Evolutionary conservation across 2,113 vertebrate genomes (phyloP), one percentile per base, ranked within the genome.

Genomic region (Cyphomyrus discorhynchus): DNA sequence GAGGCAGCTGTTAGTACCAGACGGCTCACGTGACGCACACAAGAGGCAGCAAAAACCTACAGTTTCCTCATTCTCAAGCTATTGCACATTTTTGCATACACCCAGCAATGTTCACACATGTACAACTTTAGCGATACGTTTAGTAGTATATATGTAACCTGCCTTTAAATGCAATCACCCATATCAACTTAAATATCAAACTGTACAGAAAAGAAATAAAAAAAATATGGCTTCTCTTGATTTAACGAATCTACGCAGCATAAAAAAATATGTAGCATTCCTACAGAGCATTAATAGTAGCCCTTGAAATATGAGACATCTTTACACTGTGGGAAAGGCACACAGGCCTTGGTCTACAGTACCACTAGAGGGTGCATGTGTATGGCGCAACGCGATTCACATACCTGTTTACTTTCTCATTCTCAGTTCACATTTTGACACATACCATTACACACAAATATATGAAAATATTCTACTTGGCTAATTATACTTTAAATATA

Each of bases 401-500:
- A 47, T 24, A 21, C 24, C 46, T 17, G 31, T 47, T 52, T 52
- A 56, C 35, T 27, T 87, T 52, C 49, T 24, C 5, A 47, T 84
- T 46, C 21, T 53, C n/a, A 52, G 19, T 49, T n/a, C 50, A 86
- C 58, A 90, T 39, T 47, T 27, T 17, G 49, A 24, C 45, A 90
- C 83, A 50, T 50, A 10, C 45, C 24, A 47, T 46, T 24, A 84
- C 24, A 47, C 91, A 91, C 88, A 90, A 86, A 90, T 42, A 84
- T 88, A 88, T 90, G n/a, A 77, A 49, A 74, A 88, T 7, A 49
- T 52, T 31, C 84, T 42, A 50, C 42, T 47, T 86, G n/a, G 42
- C 83, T 86, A 86, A 21, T 42, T 80, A 62, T 58, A 46, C 24
- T 35, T 84, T 88, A 66, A 66, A 92, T 47, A 92, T 66, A 90